Percentiles rank a stretch among this genome's conserved stretches.
Evolutionary conservation across 2,113 vertebrate genomes (phyloP).

Genomic region (Actenoides lindsayi): DNA sequence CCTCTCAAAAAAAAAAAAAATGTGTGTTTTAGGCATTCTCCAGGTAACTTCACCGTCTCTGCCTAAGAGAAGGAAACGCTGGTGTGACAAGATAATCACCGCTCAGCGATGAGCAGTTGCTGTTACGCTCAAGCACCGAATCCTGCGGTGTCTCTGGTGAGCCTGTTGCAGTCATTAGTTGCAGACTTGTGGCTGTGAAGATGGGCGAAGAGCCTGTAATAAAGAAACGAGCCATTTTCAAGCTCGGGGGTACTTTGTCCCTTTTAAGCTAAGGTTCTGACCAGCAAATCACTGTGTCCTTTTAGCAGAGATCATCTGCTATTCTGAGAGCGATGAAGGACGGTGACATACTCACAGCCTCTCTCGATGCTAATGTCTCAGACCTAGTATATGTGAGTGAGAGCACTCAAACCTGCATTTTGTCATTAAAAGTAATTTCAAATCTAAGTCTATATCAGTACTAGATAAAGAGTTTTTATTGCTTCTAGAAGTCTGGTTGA

Average conservation of each 20-base stretch:
- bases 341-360: not conserved
- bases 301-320: not conserved
- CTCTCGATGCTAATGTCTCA: constrained; percentile 8
- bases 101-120: not conserved
- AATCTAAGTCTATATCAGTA: not conserved
- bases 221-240: constrained; percentile 8
- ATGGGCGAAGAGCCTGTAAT: constrained; percentile 14
- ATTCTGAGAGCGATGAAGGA: not conserved
- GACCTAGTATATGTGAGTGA: not conserved
- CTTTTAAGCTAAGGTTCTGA: constrained; percentile 1
- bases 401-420: not conserved
- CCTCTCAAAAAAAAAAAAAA: not conserved
- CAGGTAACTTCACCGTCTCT: not conserved
- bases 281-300: not conserved
- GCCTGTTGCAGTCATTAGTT: not conserved
- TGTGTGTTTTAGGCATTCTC: not conserved
- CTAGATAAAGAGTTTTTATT: not conserved
- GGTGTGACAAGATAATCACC: constrained; percentile 40
- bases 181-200: not conserved
- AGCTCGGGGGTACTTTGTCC: not conserved
- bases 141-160: not conserved
- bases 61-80: not conserved
- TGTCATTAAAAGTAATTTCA: constrained; percentile 38
- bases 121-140: not conserved
- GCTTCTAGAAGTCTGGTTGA: not conserved